Evolutionary conservation across 2,113 vertebrate species (phyloP).

Genomic region (Carassius carassius): DNA sequence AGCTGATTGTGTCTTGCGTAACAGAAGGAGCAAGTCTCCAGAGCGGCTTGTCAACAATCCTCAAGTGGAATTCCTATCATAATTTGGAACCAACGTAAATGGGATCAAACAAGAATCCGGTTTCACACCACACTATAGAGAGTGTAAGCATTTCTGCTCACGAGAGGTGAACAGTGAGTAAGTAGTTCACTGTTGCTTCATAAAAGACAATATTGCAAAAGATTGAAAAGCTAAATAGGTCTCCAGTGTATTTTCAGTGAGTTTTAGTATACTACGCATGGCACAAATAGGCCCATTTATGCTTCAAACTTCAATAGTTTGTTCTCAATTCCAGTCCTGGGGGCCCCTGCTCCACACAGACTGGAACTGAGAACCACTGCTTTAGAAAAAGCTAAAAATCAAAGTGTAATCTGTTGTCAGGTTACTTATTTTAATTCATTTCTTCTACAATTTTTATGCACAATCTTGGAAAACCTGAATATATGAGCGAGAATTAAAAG

Average conservation of each 20-base stretch:
- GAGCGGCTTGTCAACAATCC: background rate
- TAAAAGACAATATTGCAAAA: background rate
- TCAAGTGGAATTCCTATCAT: background rate
- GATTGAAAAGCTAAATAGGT: background rate
- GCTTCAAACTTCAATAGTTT: no score
- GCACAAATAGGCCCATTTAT: background rate
- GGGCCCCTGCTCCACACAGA: no score
- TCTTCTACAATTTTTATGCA: no score
- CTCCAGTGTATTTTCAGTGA: background rate
- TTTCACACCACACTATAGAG: background rate
- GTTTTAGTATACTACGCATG: background rate
- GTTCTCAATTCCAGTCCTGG: no score
- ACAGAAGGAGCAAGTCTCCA: background rate
- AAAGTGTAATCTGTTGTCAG: no score
- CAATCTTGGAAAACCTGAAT: background rate
- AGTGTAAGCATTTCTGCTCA: background rate
- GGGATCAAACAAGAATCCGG: background rate
- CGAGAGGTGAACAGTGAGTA: background rate
- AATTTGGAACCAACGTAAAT: background rate
- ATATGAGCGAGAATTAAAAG: background rate
- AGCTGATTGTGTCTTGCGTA: background rate
- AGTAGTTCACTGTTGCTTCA: background rate
- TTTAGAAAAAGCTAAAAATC: no score
- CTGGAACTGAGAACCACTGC: no score
- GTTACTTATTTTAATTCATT: no score